A percentile compares a stretch with the other conserved stretches of the same genome.
Evolutionary conservation across 1,140 invertebrate species (phyloP).

Genomic region (Drosophila pectinifera): DNA sequence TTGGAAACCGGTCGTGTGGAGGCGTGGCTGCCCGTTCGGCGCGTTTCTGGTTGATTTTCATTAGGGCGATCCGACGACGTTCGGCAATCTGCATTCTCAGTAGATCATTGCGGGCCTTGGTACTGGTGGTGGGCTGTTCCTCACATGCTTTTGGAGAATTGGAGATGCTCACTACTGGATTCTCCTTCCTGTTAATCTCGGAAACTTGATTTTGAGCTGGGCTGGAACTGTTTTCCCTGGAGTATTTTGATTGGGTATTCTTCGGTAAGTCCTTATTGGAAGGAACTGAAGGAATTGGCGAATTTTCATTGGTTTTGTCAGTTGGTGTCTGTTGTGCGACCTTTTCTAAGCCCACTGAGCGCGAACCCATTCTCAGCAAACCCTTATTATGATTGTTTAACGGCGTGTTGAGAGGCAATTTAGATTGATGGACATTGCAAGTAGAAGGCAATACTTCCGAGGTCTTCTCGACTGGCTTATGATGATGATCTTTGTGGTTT

Average conservation of each 20-base stretch:
- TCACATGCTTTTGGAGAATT: not conserved
- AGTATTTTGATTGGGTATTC: not conserved
- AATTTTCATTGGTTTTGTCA: not conserved
- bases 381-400: no score
- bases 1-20: not conserved
- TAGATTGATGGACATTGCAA: not conserved
- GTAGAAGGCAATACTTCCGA: not conserved
- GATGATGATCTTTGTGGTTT: not conserved
- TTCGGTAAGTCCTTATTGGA: not conserved
- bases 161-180: not conserved
- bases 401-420: not conserved
- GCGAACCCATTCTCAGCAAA: not conserved
- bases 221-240: not conserved
- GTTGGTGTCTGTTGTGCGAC: not conserved
- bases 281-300: not conserved
- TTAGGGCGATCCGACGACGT: constrained; percentile 46
- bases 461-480: not conserved
- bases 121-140: constrained; percentile 61
- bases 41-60: constrained; percentile 61
- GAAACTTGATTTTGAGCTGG: not conserved
- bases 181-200: not conserved
- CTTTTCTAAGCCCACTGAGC: not conserved
- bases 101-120: constrained; percentile 31
- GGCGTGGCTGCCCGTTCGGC: constrained; percentile 12
- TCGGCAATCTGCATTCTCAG: constrained; percentile 53